phyloP scores from a whole-genome alignment of 1,140 invertebrate species.

The Chrysopa pallens region DNA sequence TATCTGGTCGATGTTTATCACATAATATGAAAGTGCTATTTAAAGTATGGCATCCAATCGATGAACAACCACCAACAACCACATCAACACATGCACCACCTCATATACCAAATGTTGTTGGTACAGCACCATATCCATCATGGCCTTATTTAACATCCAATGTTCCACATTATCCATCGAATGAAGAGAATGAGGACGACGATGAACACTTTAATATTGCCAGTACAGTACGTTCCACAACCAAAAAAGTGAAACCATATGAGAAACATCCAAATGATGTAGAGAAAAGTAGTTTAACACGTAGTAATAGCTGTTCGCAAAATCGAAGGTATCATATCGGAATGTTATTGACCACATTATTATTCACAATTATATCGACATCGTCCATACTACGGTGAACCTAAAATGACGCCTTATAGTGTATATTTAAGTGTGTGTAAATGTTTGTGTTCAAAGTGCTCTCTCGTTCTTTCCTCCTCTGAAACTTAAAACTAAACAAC shows the following conservation, averaged over 20 bases:
- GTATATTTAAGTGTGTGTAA: too few species aligned
- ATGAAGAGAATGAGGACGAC: slow-evolving; percentile 6
- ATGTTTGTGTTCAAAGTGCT: too few species aligned
- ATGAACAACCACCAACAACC: slow-evolving; percentile 25
- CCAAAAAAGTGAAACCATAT: slow-evolving; percentile 32
- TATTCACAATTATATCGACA: too few species aligned
- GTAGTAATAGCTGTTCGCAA: neutral
- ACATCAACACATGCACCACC: slow-evolving; percentile 26
- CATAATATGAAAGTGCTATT: slow-evolving; percentile 95
- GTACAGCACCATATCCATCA: slow-evolving; percentile 10
- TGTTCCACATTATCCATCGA: slow-evolving; percentile 4
- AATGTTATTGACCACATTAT: too few species aligned
- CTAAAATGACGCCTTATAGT: too few species aligned
- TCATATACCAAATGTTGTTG: slow-evolving; percentile 18
- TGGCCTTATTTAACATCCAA: slow-evolving; percentile 2
- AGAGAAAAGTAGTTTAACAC: slow-evolving; percentile 45
- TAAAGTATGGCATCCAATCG: slow-evolving; percentile 70
- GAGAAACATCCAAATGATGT: slow-evolving; percentile 79
- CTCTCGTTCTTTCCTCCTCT: too few species aligned
- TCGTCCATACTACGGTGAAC: too few species aligned
- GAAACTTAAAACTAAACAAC: too few species aligned
- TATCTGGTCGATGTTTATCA: slow-evolving; percentile 74
- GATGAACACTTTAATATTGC: neutral
- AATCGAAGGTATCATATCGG: too few species aligned
- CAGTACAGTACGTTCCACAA: slow-evolving; percentile 3